phyloP scores from a whole-genome alignment of 2,797 vertebrate genomes.

The Philypnodon macrostomus region DNA sequence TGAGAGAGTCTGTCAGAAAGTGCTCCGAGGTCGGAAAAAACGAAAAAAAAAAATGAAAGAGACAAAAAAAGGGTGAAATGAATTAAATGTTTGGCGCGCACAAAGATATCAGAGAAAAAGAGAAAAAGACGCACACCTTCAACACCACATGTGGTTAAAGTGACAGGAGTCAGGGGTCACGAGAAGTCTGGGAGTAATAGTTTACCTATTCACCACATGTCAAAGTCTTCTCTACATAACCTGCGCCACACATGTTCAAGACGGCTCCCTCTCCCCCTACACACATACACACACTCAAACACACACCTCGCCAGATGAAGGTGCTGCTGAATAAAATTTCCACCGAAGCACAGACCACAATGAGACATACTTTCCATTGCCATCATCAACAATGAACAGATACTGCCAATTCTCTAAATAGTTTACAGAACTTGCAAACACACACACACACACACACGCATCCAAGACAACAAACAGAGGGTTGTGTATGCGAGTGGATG shows the following conservation, averaged over 20 bases:
- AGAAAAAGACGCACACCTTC: slow-evolving; percentile 7
- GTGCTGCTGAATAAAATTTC: slow-evolving; percentile 68
- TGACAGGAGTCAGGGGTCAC: slow-evolving; percentile 35
- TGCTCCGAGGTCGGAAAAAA: slow-evolving; percentile 71
- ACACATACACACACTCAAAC: no score
- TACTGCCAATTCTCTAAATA: slow-evolving; percentile 69
- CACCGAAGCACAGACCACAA: slow-evolving; percentile 55
- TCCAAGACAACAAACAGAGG: slow-evolving; percentile 41
- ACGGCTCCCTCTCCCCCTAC: no score
- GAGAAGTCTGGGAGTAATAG: slow-evolving; percentile 33
- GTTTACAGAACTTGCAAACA: slow-evolving; percentile 64
- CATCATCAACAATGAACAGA: slow-evolving; percentile 67
- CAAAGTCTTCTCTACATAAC: slow-evolving; percentile 30
- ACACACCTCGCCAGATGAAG: slow-evolving; percentile 43
- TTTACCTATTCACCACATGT: slow-evolving; percentile 40
- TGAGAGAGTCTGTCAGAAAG: slow-evolving; percentile 65
- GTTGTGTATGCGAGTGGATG: slow-evolving; percentile 20
- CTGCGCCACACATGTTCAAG: slow-evolving; percentile 22
- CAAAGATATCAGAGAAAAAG: slow-evolving; percentile 19
- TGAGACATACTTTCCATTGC: slow-evolving; percentile 73
- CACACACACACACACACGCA: slow-evolving; percentile 42
- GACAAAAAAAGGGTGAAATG: slow-evolving; percentile 44
- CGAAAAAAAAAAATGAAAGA: slow-evolving; percentile 57
- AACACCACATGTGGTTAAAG: slow-evolving; percentile 40
- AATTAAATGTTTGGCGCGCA: slow-evolving; percentile 32